A percentile compares a stretch with the other conserved stretches of the same genome.
Conservation (phyloP, 2,888 invertebrate species). For the Megamerina dolium region DNA sequence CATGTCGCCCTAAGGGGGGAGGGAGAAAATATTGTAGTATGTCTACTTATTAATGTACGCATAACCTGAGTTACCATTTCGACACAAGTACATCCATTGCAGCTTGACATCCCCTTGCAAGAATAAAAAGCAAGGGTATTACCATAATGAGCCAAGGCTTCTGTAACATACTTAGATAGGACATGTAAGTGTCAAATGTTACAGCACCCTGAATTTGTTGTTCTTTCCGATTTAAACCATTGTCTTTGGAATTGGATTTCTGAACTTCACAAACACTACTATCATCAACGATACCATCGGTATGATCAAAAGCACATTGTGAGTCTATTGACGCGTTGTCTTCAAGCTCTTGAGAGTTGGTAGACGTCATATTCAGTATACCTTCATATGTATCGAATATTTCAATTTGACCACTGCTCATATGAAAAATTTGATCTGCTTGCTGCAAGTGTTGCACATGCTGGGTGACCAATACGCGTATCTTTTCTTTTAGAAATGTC, state of each 20-base stretch:
- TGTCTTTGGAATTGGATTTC: no score
- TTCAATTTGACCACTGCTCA: slow-evolving; percentile 49
- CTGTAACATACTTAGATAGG: slow-evolving; percentile 54
- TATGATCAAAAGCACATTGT: no score
- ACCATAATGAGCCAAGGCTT: slow-evolving; percentile 41
- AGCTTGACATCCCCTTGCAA: slow-evolving; percentile 61
- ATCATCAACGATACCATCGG: no score
- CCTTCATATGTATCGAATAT: slow-evolving; percentile 43
- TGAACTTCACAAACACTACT: no score
- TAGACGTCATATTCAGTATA: no score
- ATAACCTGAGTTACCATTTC: slow-evolving; percentile 55
- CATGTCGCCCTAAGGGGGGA: slow-evolving; percentile 40
- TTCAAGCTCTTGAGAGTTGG: no score
- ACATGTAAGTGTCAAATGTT: slow-evolving; percentile 54
- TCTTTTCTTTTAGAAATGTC: slow-evolving; percentile 56
- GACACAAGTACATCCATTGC: slow-evolving; percentile 69
- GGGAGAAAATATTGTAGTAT: not conserved
- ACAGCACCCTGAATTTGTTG: slow-evolving; percentile 58
- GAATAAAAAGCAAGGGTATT: slow-evolving; percentile 50
- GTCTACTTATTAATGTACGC: not conserved
- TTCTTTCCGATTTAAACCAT: slow-evolving; percentile 50
- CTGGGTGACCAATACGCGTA: slow-evolving; percentile 66
- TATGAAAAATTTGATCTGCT: slow-evolving; percentile 53
- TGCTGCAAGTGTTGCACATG: slow-evolving; percentile 58
- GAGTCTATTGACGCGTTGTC: no score